These are phyloP conservation scores for Uria aalge DNA, from an alignment of 2,113 vertebrate species.

Conservation along the genomic window DNA sequence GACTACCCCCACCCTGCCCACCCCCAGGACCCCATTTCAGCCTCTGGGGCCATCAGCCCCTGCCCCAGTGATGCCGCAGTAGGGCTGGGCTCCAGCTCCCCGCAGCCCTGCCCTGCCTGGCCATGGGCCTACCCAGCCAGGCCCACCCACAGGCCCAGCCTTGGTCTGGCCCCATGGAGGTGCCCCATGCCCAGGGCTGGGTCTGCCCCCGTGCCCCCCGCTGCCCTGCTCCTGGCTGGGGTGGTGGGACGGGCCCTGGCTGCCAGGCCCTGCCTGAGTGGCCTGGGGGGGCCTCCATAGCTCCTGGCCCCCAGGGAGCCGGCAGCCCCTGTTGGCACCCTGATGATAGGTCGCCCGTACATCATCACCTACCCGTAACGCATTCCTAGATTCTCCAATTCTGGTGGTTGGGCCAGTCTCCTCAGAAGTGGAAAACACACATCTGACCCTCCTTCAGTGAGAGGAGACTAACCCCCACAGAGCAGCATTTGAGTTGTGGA, in stretches of 20 bases:
- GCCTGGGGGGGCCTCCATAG: neutral
- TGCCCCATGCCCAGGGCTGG: accelerated
- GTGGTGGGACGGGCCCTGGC: accelerated
- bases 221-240: neutral
- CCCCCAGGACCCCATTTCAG: neutral
- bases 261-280: neutral
- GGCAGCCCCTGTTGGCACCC: neutral
- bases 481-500: neutral
- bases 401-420: neutral
- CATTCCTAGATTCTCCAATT: neutral
- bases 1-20: no score
- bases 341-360: no score
- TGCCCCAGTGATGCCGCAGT: neutral
- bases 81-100: neutral
- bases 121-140: accelerated
- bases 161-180: neutral
- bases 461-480: neutral
- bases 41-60: accelerated
- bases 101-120: neutral
- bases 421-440: neutral
- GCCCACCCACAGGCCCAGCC: no score
- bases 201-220: accelerated
- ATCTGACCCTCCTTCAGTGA: neutral
- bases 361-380: accelerated
- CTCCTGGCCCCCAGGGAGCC: neutral